phyloP scores from a whole-genome alignment of 2,113 vertebrate species.

The Turdus rufiventris region DNA sequence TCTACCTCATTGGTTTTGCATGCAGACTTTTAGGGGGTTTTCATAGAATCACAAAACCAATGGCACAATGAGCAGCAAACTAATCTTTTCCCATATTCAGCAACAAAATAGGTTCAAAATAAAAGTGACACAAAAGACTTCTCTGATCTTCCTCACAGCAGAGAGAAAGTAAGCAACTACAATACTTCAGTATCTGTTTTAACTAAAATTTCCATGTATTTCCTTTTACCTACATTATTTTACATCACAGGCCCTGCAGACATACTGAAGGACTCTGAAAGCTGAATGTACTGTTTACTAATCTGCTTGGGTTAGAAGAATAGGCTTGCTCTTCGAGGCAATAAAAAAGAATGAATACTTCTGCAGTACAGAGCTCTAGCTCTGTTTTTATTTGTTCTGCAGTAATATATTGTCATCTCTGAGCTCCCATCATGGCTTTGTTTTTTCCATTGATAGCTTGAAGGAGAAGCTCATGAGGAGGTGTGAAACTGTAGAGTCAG shows the following conservation, averaged over 20 bases:
- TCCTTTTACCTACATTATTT: conserved; percentile 3
- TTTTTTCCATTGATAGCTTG: neutral
- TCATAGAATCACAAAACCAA: conserved; percentile 61
- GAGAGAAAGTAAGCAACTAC: neutral
- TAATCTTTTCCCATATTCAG: conserved; percentile 44
- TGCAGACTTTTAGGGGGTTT: conserved; percentile 48
- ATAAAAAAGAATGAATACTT: conserved; percentile 22
- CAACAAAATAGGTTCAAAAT: neutral
- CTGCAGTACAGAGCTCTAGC: neutral
- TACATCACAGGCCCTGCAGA: neutral
- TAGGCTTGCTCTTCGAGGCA: neutral
- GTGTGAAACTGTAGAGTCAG: neutral
- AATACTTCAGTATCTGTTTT: neutral
- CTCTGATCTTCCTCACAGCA: neutral
- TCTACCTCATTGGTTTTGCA: conserved; percentile 55
- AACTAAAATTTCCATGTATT: neutral
- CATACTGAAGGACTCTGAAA: conserved; percentile 3
- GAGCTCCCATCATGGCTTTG: neutral
- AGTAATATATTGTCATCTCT: neutral
- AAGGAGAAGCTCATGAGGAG: neutral
- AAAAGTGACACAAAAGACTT: conserved; percentile 35
- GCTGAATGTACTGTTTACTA: conserved; percentile 22
- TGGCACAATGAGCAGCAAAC: conserved; percentile 40
- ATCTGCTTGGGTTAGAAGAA: conserved; percentile 23
- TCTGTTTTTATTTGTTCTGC: conserved; percentile 25